A percentile compares a stretch with the other conserved stretches of the same genome.
phyloP scores from a whole-genome alignment of 2,888 invertebrate species.

The Argynnis bischoffii region DNA sequence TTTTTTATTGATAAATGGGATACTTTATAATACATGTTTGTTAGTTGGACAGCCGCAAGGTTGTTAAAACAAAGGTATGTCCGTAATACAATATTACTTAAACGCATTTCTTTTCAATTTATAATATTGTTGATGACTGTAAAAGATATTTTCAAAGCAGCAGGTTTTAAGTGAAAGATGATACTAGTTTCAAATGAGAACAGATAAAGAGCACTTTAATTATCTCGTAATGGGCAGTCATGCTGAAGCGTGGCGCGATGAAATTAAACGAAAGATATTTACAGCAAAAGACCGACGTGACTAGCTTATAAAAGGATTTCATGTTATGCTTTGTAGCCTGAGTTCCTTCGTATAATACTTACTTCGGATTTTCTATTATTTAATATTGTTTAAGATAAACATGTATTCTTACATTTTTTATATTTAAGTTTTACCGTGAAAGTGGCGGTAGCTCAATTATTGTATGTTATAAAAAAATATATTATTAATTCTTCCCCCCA shows the following conservation, averaged over 20 bases:
- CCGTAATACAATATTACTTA: too few species aligned
- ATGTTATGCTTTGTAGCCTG: neutral
- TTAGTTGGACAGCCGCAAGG: too few species aligned
- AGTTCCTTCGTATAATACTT: neutral
- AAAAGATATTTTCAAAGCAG: neutral
- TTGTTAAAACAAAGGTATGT: too few species aligned
- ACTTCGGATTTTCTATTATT: neutral
- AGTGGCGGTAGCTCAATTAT: too few species aligned
- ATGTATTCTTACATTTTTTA: too few species aligned
- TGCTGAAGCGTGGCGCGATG: slow-evolving; percentile 28
- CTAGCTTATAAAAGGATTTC: slow-evolving; percentile 15
- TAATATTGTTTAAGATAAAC: too few species aligned
- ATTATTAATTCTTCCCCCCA: too few species aligned
- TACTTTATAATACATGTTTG: too few species aligned
- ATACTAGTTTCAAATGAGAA: slow-evolving; percentile 26
- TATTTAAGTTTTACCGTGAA: too few species aligned
- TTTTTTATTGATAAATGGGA: too few species aligned
- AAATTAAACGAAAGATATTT: slow-evolving; percentile 33
- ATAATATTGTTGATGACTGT: neutral
- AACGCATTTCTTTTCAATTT: too few species aligned
- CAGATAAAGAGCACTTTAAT: slow-evolving; percentile 31
- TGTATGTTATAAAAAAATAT: too few species aligned
- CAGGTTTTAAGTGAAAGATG: slow-evolving; percentile 22
- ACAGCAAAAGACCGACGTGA: slow-evolving; percentile 25
- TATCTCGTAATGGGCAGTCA: slow-evolving; percentile 35